Evolutionary conservation across 53 echinoderm and acorn worm species (phyloP), one percentile per base, ranked within the genome.

Genomic region (Paracentrotus lividus): DNA sequence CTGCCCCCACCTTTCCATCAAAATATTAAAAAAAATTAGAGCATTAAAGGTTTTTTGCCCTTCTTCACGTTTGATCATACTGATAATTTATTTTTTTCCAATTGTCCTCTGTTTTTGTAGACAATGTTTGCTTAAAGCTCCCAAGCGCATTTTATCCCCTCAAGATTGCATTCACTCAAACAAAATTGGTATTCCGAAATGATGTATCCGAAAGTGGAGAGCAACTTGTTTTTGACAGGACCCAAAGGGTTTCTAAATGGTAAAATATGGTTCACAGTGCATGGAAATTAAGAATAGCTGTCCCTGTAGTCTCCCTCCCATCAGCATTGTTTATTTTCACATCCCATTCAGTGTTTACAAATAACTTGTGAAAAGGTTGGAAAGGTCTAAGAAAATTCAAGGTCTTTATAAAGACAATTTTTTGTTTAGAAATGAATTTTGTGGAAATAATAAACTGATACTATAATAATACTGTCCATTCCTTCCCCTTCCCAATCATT

Each of bases 291-390:
- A n/a, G 47, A n/a, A 7, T 81, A 81, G 47, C 8, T 81, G 81
- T 47, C n/a, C 81, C 44, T 2, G n/a, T 81, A 81, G 81, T 81
- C 47, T 81, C 81, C n/a, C 81, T 81, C 27, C 47, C 81, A 81
- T 81, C 81, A 81, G 81, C 81, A 45, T 81, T 81, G 18, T 47
- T 81, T 81, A 47, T 81, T 81, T 81, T 45, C 81, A 81, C 81
- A 81, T 81, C 81, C 81, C 81, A 81, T 47, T 44, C n/a, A 26
- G 14, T 81, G 81, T 81, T 47, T 40, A n/a, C 44, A 81, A 27
- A 81, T 3, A 49, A 81, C 81, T 81, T 81, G 81, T 81, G 81
- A 81, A 47, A 81, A 81, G 26, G 81, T 81, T 81, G 47, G 47
- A 81, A 42, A 81, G 47, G 21, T 36, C 72, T 72, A 72, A 72